These are phyloP conservation scores for Cephalopholis sonnerati DNA, from an alignment of 2,113 vertebrate genomes.

Conservation along the genomic window DNA sequence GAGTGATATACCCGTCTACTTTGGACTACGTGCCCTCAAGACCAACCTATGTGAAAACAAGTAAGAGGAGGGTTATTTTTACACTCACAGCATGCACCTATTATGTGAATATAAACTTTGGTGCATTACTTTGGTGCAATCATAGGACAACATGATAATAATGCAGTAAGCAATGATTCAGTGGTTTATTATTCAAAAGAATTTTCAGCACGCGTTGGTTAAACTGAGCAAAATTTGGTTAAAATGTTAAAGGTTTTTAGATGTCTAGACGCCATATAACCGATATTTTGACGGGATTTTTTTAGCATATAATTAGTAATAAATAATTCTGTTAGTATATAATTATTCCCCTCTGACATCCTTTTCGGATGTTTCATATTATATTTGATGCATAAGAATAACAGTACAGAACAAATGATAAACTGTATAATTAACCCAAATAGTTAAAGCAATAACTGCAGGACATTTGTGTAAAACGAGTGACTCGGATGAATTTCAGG, in stretches of 20 bases:
- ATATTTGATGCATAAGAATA: no score
- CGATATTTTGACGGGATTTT: neutral
- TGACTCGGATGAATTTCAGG: no score
- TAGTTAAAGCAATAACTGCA: no score
- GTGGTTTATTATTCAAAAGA: neutral
- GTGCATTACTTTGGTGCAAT: neutral
- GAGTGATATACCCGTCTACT: constrained; percentile 90
- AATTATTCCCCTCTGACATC: no score
- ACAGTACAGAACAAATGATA: no score
- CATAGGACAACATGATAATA: neutral
- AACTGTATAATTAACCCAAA: no score
- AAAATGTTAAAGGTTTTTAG: neutral
- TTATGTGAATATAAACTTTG: neutral
- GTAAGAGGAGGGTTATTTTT: constrained; percentile 79
- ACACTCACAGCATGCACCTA: neutral
- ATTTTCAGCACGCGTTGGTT: neutral
- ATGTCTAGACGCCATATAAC: neutral
- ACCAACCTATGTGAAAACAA: constrained; percentile 86
- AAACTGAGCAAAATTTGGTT: neutral
- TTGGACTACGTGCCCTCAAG: constrained; percentile 90
- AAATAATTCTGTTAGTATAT: no score
- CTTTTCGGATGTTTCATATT: no score
- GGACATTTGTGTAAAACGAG: no score
- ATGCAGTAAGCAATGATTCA: neutral
- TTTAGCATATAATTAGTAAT: no score